Percentiles rank a stretch among this genome's conserved stretches.
phyloP scores from a whole-genome alignment of 2,888 invertebrate genomes.

The Rhaphigaster nebulosa region DNA sequence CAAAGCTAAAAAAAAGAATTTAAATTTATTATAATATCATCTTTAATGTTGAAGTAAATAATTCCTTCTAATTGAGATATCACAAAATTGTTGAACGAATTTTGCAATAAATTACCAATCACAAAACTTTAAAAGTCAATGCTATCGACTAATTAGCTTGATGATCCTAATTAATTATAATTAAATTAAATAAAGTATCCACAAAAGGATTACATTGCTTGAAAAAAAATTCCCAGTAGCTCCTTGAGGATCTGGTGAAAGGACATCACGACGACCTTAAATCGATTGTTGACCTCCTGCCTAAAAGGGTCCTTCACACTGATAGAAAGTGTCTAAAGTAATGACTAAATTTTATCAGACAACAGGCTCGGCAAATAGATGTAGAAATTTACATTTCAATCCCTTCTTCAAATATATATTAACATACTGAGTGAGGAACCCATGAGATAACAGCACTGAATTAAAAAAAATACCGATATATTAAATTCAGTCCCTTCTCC shows the following conservation, averaged over 20 bases:
- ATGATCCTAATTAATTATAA: not conserved
- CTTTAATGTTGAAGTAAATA: too few relatives aligned
- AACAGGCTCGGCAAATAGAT: not conserved
- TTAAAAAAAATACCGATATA: not conserved
- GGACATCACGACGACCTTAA: not conserved
- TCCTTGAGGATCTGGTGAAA: not conserved
- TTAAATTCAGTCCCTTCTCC: too few relatives aligned
- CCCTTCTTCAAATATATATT: not conserved
- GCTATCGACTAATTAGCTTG: not conserved
- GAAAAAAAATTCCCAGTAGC: not conserved
- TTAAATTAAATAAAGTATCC: not conserved
- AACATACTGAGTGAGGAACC: not conserved
- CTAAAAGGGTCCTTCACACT: conserved; percentile 11
- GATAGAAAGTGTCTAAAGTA: not conserved
- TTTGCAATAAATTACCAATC: not conserved
- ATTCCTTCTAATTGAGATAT: too few relatives aligned
- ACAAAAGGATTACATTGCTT: not conserved
- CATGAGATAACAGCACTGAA: not conserved
- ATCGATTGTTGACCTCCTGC: conserved; percentile 1
- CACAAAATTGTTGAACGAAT: not conserved
- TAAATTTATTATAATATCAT: too few relatives aligned
- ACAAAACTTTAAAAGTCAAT: not conserved
- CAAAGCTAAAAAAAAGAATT: too few relatives aligned
- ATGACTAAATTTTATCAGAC: not conserved
- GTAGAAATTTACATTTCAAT: not conserved